Percentiles rank a stretch among this genome's conserved stretches.
Conservation (phyloP, 2,797 vertebrate genomes). For the Cossypha dichroa region DNA sequence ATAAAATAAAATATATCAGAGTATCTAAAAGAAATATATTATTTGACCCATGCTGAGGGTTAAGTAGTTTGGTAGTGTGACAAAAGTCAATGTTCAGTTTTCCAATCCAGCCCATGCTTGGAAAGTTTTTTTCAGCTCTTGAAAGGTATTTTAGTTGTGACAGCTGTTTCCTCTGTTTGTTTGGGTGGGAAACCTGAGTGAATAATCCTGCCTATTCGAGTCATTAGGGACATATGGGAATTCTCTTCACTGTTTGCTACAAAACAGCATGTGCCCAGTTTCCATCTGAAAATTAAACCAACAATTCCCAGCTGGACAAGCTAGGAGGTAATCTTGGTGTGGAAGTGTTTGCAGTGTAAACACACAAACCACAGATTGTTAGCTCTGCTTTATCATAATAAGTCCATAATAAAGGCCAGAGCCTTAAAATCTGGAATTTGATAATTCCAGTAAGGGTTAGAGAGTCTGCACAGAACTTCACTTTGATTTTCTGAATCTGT, state of each 20-base stretch:
- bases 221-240: not conserved
- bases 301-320: not conserved
- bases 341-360: not conserved
- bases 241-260: not conserved
- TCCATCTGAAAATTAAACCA: not conserved
- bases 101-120: not conserved
- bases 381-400: not conserved
- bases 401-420: not conserved
- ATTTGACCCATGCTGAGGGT: not conserved
- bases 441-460: not conserved
- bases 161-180: constrained; percentile 40
- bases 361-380: not conserved
- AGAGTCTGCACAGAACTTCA: not conserved
- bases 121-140: not conserved
- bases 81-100: not conserved
- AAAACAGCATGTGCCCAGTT: not conserved
- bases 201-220: not conserved
- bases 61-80: not conserved
- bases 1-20: not conserved
- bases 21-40: not conserved
- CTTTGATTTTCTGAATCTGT: not conserved
- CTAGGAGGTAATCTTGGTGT: not conserved
- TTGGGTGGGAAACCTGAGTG: not conserved
- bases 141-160: not conserved
- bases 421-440: not conserved